Conservation (phyloP, 2,888 invertebrate genomes). For the Thereva unica region DNA sequence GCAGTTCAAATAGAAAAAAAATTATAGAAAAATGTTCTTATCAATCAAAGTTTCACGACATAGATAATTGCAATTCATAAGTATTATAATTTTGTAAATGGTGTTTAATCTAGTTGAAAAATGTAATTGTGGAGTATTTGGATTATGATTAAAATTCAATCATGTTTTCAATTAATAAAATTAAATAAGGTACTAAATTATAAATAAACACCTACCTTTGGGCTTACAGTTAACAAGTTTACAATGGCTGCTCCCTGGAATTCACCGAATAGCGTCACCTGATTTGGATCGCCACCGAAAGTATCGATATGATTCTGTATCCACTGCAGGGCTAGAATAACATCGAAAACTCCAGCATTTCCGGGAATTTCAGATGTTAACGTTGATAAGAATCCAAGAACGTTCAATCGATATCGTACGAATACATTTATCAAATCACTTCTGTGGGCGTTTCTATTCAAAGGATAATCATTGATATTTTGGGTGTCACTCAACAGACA, state of each 20-base stretch:
- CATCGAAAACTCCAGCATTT: conserved; percentile 62
- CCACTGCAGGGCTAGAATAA: conserved; percentile 60
- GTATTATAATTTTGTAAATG: too few relatives aligned
- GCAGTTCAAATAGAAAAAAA: too few relatives aligned
- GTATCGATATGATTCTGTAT: conserved; percentile 58
- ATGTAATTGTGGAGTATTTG: too few relatives aligned
- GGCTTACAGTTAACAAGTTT: conserved; percentile 57
- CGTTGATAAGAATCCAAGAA: conserved; percentile 61
- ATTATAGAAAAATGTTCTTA: too few relatives aligned
- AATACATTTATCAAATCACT: conserved; percentile 60
- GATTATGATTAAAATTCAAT: too few relatives aligned
- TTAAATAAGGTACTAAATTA: too few relatives aligned
- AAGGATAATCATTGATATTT: conserved; percentile 54
- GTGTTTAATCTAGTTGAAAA: too few relatives aligned
- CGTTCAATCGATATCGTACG: conserved; percentile 60
- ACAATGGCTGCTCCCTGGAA: conserved; percentile 62
- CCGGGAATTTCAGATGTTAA: conserved; percentile 61
- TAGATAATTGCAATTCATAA: too few relatives aligned
- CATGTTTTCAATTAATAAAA: too few relatives aligned
- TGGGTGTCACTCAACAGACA: conserved; percentile 58
- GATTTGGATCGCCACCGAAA: conserved; percentile 61
- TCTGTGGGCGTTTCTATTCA: conserved; percentile 56
- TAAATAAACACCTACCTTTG: conserved; percentile 48
- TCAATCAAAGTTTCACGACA: too few relatives aligned
- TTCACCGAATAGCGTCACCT: conserved; percentile 61